These are phyloP conservation scores for Drosophila greeni DNA, from an alignment of 2,888 invertebrate genomes.

Conservation along the genomic window DNA sequence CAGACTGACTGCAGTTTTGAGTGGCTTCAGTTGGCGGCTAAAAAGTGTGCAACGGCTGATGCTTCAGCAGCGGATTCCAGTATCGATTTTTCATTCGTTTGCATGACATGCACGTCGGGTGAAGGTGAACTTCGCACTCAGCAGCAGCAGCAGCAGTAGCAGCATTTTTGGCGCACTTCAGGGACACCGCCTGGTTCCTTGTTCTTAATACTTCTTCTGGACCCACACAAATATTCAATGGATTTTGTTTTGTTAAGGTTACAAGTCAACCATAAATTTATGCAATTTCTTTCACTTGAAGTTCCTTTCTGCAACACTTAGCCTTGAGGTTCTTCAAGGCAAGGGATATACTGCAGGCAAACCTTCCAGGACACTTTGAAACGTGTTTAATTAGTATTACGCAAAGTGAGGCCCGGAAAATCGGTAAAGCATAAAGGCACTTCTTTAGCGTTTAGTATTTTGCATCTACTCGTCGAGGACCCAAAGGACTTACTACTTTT, in stretches of 20 bases:
- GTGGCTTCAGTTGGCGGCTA: constrained; percentile 38
- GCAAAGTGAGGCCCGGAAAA: constrained; percentile 32
- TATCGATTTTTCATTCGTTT: constrained; percentile 66
- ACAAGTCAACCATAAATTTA: constrained; percentile 1
- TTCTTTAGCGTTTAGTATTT: constrained; percentile 29
- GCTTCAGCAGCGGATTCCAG: constrained; percentile 40
- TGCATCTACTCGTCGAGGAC: constrained; percentile 26
- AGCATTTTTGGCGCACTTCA: constrained; percentile 44
- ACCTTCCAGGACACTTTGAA: background rate
- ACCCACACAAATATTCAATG: background rate
- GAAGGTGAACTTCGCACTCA: constrained; percentile 25
- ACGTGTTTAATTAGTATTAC: constrained; percentile 18
- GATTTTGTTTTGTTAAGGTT: background rate
- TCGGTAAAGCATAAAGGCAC: constrained; percentile 47
- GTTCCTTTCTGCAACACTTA: background rate
- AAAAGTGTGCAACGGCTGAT: constrained; percentile 33
- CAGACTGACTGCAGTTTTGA: constrained; percentile 7
- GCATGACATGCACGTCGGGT: constrained; percentile 26
- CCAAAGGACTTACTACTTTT: constrained; percentile 22
- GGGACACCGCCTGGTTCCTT: background rate
- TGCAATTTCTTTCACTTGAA: background rate
- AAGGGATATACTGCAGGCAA: background rate
- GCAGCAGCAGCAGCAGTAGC: constrained; percentile 26
- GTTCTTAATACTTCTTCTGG: background rate
- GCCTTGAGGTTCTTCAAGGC: constrained; percentile 1